Evolutionary conservation across 2,888 invertebrate genomes (phyloP).

Genomic region (Cacoxenus indagator): DNA sequence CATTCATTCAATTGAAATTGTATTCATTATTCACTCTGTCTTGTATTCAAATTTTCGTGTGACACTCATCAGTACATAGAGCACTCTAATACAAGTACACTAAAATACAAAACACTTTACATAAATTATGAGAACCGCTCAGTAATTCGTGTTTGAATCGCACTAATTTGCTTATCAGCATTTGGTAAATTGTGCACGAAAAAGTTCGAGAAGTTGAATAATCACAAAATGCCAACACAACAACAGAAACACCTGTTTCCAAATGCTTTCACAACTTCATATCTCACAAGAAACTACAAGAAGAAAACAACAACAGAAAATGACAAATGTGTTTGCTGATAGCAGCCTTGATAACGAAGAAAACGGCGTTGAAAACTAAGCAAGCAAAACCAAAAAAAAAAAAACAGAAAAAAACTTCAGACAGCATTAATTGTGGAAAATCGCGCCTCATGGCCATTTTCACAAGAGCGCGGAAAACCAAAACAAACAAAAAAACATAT

Average conservation of each 20-base stretch:
- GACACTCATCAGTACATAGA: no score
- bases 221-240: not conserved
- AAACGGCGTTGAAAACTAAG: not conserved
- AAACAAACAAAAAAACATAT: not conserved
- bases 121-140: no score
- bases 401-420: not conserved
- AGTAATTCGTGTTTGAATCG: no score
- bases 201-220: no score
- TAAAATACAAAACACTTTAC: no score
- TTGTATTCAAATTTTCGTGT: no score
- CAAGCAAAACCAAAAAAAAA: not conserved
- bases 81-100: no score
- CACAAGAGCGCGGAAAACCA: constrained; percentile 34
- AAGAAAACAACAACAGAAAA: not conserved
- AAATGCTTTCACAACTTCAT: constrained; percentile 1
- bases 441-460: constrained; percentile 36
- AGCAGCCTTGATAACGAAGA: not conserved
- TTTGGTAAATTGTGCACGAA: no score
- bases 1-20: no score
- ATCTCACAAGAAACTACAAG: not conserved
- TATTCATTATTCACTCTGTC: no score
- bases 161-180: not conserved
- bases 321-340: constrained; percentile 13
- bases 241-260: not conserved
- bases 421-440: not conserved